These are phyloP conservation scores for Drosophila rubida DNA, from an alignment of 2,888 invertebrate genomes.

Conservation along the genomic window DNA sequence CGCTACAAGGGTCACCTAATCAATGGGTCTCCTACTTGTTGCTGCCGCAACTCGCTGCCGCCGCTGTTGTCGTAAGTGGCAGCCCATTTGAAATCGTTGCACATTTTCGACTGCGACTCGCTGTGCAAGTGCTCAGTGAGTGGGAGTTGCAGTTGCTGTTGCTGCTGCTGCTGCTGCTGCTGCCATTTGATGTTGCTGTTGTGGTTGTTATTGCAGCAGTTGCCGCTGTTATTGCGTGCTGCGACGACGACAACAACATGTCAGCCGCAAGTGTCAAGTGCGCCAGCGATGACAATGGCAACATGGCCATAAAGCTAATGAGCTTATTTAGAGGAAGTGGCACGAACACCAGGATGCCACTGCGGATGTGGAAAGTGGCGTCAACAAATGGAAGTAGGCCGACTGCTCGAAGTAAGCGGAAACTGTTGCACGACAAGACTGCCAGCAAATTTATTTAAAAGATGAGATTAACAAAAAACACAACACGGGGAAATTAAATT, in stretches of 20 bases:
- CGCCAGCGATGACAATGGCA: constrained; percentile 57
- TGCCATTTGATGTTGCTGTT: constrained; percentile 28
- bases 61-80: constrained; percentile 59
- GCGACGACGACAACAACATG: constrained; percentile 51
- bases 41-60: constrained; percentile 38
- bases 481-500: too few relatives aligned
- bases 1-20: constrained; percentile 78
- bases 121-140: constrained; percentile 36
- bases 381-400: background rate
- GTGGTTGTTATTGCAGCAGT: constrained; percentile 32
- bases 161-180: constrained; percentile 23
- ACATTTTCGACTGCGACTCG: constrained; percentile 54
- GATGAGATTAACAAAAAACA: background rate
- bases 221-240: constrained; percentile 58
- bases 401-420: background rate
- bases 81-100: constrained; percentile 70
- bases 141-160: constrained; percentile 52
- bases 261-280: constrained; percentile 71
- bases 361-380: constrained; percentile 5
- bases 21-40: constrained; percentile 62
- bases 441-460: background rate
- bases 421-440: background rate
- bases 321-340: constrained; percentile 61
- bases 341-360: constrained; percentile 5
- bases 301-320: constrained; percentile 64